Percentiles rank a stretch among this genome's conserved stretches.
Conservation (phyloP, 2,113 vertebrate species). For the Eidolon helvum region DNA sequence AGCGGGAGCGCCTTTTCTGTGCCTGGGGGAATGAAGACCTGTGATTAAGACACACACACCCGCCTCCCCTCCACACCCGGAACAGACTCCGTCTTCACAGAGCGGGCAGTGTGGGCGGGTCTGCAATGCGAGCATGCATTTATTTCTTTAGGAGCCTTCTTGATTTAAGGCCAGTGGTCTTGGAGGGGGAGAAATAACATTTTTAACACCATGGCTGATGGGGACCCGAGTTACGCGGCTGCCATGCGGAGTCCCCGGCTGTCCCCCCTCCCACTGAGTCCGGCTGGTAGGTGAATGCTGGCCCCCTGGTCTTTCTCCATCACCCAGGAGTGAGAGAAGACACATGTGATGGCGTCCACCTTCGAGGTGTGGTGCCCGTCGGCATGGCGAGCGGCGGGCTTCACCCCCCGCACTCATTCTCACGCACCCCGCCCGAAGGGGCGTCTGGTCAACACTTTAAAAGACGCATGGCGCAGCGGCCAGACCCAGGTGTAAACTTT, state of each 20-base stretch:
- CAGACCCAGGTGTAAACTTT: background rate
- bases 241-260: background rate
- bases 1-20: background rate
- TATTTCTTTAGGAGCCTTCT: background rate
- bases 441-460: background rate
- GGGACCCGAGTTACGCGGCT: background rate
- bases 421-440: background rate
- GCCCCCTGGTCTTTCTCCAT: background rate
- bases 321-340: background rate
- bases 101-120: background rate
- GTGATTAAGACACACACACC: background rate
- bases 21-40: background rate
- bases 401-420: background rate
- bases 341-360: background rate
- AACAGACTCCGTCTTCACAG: background rate
- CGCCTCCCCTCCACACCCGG: background rate
- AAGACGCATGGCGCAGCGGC: background rate
- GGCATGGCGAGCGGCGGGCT: background rate
- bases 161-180: background rate
- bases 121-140: too few relatives aligned
- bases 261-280: background rate
- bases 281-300: background rate
- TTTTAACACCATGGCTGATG: background rate
- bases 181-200: background rate
- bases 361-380: background rate